Conservation (phyloP, 2,797 vertebrate genomes). For the Phoebastria nigripes region DNA sequence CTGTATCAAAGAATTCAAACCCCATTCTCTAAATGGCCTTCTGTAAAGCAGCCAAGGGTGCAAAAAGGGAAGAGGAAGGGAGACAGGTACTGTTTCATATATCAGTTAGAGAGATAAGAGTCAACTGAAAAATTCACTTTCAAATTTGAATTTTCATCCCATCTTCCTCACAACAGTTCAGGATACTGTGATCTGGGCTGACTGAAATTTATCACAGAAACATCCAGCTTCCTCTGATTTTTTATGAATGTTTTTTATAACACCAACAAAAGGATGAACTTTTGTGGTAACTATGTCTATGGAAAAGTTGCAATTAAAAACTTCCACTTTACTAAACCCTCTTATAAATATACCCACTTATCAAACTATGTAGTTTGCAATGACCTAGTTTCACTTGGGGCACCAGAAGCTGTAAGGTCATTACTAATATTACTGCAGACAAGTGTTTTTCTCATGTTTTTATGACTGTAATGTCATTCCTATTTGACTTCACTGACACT, state of each 20-base stretch:
- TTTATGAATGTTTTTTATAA: neutral
- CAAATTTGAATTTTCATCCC: neutral
- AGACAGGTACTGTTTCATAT: neutral
- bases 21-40: neutral
- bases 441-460: slow-evolving; percentile 30
- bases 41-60: neutral
- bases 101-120: neutral
- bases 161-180: neutral
- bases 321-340: neutral
- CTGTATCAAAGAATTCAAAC: neutral
- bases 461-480: slow-evolving; percentile 17
- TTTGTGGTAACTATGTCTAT: neutral
- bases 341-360: neutral
- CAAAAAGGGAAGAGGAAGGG: neutral
- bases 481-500: slow-evolving; percentile 54
- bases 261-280: neutral
- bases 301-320: neutral
- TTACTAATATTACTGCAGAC: neutral
- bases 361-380: neutral
- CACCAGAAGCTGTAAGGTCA: neutral
- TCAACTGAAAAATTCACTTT: neutral
- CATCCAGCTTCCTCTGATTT: neutral
- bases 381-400: neutral
- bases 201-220: neutral
- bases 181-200: neutral